Percentiles rank a stretch among this genome's conserved stretches.
phyloP scores from a whole-genome alignment of 2,888 invertebrate genomes.

The Acrobasis consociella region DNA sequence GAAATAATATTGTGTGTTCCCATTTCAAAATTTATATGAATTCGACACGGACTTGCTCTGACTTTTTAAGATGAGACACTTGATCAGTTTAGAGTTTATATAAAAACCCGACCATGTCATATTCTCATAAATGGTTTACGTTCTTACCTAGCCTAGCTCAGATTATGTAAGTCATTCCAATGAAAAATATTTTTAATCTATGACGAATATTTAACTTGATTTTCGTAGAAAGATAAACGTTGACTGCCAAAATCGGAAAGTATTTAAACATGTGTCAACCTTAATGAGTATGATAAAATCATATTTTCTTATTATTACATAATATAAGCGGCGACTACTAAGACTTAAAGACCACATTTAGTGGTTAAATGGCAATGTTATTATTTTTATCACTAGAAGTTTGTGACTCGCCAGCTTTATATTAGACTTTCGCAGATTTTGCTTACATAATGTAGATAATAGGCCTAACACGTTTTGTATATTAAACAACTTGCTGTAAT shows the following conservation, averaged over 20 bases:
- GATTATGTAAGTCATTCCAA: conserved; percentile 24
- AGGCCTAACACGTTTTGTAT: conserved; percentile 1
- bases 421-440: neutral
- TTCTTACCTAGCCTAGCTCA: neutral
- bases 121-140: neutral
- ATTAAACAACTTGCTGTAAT: neutral
- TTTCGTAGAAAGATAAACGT: conserved; percentile 46
- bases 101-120: neutral
- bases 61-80: too few relatives aligned
- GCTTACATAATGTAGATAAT: conserved; percentile 5
- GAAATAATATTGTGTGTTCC: too few relatives aligned
- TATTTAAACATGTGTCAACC: conserved; percentile 65
- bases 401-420: neutral
- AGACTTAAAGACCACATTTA: conserved; percentile 8
- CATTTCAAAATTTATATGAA: too few relatives aligned
- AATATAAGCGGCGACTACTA: neutral
- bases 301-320: conserved; percentile 34
- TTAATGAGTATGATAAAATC: conserved; percentile 46
- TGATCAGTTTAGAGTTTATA: neutral
- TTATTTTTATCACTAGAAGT: conserved; percentile 10
- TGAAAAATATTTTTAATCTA: conserved; percentile 2
- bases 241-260: conserved; percentile 71
- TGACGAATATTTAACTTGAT: conserved; percentile 24
- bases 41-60: too few relatives aligned
- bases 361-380: neutral